These are phyloP conservation scores for Catostomus latipinnis DNA, from an alignment of 2,797 vertebrate species.

Conservation along the genomic window DNA sequence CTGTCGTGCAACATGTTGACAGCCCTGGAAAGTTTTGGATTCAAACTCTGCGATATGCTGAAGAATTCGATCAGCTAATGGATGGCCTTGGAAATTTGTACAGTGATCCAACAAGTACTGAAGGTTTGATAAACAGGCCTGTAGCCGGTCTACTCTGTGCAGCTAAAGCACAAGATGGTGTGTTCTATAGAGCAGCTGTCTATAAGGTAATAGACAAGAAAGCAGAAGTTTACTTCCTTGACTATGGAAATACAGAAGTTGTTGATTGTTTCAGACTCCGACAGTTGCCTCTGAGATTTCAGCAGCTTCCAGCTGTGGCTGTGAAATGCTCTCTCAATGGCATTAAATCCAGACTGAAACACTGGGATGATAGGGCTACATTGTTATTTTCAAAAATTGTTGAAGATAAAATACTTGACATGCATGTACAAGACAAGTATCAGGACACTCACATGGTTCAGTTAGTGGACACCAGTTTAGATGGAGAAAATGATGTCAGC, in stretches of 20 bases:
- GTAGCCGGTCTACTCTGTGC: conserved; percentile 84
- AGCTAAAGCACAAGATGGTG: conserved; percentile 80
- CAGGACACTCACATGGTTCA: conserved; percentile 77
- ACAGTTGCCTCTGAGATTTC: conserved; percentile 79
- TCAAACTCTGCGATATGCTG: conserved; percentile 74
- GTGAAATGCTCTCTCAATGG: conserved; percentile 83
- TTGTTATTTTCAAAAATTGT: conserved; percentile 84
- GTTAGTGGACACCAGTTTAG: conserved; percentile 76
- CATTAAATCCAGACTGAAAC: conserved; percentile 72
- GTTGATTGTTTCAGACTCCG: conserved; percentile 76
- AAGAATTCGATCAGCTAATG: conserved; percentile 79
- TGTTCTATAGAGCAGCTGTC: conserved; percentile 84
- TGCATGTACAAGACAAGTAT: conserved; percentile 74
- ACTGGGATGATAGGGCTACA: conserved; percentile 81
- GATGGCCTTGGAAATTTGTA: conserved; percentile 80
- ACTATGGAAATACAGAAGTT: conserved; percentile 82
- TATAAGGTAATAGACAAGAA: conserved; percentile 69
- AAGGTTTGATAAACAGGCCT: conserved; percentile 70
- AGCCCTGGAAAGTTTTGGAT: conserved; percentile 91
- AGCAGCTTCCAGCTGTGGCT: conserved; percentile 80
- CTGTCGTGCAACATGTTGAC: conserved; percentile 77
- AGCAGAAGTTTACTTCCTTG: conserved; percentile 81
- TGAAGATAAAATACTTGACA: conserved; percentile 79
- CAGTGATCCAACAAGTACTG: conserved; percentile 66
- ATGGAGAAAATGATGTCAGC: conserved; percentile 79